A percentile compares a stretch with the other conserved stretches of the same genome.
phyloP scores from a whole-genome alignment of 1,140 invertebrate genomes.

The Tetramorium simillimum region DNA sequence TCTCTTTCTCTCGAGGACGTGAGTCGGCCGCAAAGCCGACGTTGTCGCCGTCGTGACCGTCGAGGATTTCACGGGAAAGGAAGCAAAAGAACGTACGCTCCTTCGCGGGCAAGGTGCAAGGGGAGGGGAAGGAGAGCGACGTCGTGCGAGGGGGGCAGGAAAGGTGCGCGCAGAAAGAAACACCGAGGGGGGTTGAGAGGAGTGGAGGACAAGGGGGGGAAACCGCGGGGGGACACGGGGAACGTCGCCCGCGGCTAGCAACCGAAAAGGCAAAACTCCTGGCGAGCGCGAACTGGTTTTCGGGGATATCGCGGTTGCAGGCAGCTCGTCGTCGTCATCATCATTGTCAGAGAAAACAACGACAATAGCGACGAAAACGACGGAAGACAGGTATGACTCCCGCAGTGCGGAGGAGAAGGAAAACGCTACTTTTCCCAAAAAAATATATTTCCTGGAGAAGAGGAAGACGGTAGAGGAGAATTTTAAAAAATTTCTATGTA shows the following conservation, averaged over 20 bases:
- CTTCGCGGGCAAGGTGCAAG: constrained; percentile 55
- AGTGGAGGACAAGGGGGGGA: constrained; percentile 47
- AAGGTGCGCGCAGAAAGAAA: constrained; percentile 42
- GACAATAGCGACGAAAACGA: not conserved
- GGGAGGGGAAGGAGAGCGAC: constrained; percentile 31
- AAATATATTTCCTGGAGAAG: not conserved
- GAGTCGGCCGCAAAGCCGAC: constrained; percentile 2
- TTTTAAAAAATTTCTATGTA: not conserved
- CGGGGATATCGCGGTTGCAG: constrained; percentile 67
- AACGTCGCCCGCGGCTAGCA: constrained; percentile 77
- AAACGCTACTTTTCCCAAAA: not conserved
- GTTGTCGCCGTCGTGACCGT: constrained; percentile 43
- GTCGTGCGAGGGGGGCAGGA: constrained; percentile 13
- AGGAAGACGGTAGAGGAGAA: not conserved
- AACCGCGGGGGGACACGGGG: constrained; percentile 51
- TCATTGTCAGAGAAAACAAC: constrained; percentile 41
- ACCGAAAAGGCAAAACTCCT: constrained; percentile 78
- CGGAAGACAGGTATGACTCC: not conserved
- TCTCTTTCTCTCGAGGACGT: not conserved
- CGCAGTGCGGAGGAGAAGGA: not conserved
- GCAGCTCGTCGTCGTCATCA: constrained; percentile 25
- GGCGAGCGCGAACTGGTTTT: constrained; percentile 77
- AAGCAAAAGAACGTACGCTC: constrained; percentile 66
- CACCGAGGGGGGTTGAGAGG: not conserved
- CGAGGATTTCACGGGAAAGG: constrained; percentile 70